Conservation (phyloP, 2,888 invertebrate species). For the Caenorhabditis sulstoni region DNA sequence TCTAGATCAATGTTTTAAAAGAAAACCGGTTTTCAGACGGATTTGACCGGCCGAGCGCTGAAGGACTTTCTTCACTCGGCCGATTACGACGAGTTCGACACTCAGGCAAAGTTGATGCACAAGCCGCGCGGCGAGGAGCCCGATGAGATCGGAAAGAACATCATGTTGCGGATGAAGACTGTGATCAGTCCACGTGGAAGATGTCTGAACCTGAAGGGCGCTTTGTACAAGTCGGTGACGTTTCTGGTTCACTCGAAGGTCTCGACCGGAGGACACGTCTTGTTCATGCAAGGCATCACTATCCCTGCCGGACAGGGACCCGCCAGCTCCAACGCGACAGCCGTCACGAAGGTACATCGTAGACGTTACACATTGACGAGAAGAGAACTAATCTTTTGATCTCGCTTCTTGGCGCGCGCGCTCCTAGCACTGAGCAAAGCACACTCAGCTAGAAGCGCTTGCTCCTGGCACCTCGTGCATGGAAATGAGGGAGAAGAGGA, state of each 20-base stretch:
- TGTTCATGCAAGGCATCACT: slow-evolving; percentile 72
- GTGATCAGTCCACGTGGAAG: slow-evolving; percentile 94
- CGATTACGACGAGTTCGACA: slow-evolving; percentile 91
- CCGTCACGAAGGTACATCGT: slow-evolving; percentile 61
- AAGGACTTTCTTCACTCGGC: slow-evolving; percentile 95
- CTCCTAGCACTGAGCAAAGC: slow-evolving; percentile 31
- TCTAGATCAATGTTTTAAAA: too few relatives aligned
- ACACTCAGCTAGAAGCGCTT: slow-evolving; percentile 27
- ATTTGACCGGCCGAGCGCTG: slow-evolving; percentile 94
- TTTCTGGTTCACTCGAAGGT: slow-evolving; percentile 69
- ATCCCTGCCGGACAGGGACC: slow-evolving; percentile 77
- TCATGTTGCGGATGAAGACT: slow-evolving; percentile 91
- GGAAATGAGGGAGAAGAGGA: slow-evolving; percentile 31
- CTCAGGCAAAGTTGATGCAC: slow-evolving; percentile 37
- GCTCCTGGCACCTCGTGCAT: slow-evolving; percentile 6
- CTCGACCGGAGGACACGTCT: slow-evolving; percentile 68
- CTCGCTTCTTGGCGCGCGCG: not conserved
- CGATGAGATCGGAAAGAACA: slow-evolving; percentile 35
- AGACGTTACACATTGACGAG: slow-evolving; percentile 8
- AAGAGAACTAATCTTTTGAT: slow-evolving; percentile 31
- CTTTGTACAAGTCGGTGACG: slow-evolving; percentile 87
- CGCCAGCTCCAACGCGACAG: slow-evolving; percentile 62
- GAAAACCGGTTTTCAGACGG: slow-evolving; percentile 85
- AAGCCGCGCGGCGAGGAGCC: slow-evolving; percentile 29
- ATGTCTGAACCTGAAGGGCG: slow-evolving; percentile 94